Evolutionary conservation across 2,888 invertebrate genomes (phyloP), one percentile per base, ranked within the genome.

Genomic region (Drosophila barbarae): DNA sequence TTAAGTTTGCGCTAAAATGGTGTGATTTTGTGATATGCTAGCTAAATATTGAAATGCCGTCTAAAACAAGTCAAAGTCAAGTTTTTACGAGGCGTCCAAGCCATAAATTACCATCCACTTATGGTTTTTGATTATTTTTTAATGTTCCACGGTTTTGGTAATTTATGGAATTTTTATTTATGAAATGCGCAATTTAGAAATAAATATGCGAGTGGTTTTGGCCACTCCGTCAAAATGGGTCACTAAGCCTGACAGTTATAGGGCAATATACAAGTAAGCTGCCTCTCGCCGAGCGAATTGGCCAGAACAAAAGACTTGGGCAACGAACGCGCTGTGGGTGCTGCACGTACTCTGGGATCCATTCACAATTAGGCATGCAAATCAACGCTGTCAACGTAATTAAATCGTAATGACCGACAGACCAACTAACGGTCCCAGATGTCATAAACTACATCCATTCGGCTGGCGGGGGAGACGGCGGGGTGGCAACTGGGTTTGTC

Each of bases 311-410:
- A 83, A 83, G 83, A 83, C 77, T 74, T 59, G 61, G 70, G 71
- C 68, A 56, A 68, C 74, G 73, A 78, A 84, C 84, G 63, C 26
- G 58, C 21, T 9, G 39, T 50, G 47, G n/a, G 39, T 50, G 58
- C 36, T 46, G 36, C 26, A 51, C 46, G n/a, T 18, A 61, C 49
- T 23, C 52, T 51, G 54, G 57, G 47, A 52, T 56, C 58, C 54
- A 39, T 47, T 60, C 59, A 73, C 75, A 79, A 82, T 82, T 82
- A 79, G 77, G 74, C 84, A 82, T 82, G 77, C 83, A 79, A 84
- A 82, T 82, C 84, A 73, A 42, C 66, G 74, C 69, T 83, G 80
- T 82, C 84, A 79, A 65, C 80, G 84, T 79, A 84, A 82, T 82
- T 83, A 83, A 82, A 84, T 67, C 75, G 75, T 84, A 79, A 82